Base-by-base conservation (phyloP, 2,113 vertebrate species). In the Hippolais icterina region DNA sequence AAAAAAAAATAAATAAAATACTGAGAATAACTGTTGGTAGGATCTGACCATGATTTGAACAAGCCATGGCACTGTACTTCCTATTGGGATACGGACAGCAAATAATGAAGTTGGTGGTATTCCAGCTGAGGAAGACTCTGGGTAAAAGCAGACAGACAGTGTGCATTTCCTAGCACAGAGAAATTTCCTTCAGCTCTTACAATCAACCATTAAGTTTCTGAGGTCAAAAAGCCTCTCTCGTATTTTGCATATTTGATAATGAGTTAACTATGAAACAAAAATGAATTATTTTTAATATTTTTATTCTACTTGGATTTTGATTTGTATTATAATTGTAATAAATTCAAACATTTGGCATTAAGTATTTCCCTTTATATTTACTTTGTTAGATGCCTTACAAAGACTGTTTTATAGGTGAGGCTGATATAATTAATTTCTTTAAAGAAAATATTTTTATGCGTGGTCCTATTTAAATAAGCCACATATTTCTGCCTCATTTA, bases 401-500 rank as follows among this genome's bases (percentile, higher is more conserved):
- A 61, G 12, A 11, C 35, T 41, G 17, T 27, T 95, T 89, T 78
- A 80, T 47, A 63, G 28, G 12, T 71, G 52, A 28, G 15, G n/a
- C 15, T 82, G 46, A 37, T 75, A 44, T 15, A 89, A 89, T 82
- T 84, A 71, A 47, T 90, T 79, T 80, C 22, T 54, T 63, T 12
- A 23, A 61, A 39, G 10, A 79, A 70, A 88, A 65, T 87, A 90
- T 88, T 84, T 94, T 93, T 52, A 68, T 37, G 39, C 31, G 59
- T 57, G 6, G 31, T 74, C 42, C 18, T 52, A 52, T 93, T 94
- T 95, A 96, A 91, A 90, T 56, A 79, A 70, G 20, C 35, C 56
- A 94, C 37, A 88, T 96, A 90, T 90, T 92, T 90, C 61, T 83
- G 63, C 70, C 57, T 90, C 52, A 52, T 83, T 93, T 95, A 91